A percentile compares a stretch with the other conserved stretches of the same genome.
Conservation (phyloP, 1,140 invertebrate genomes). For the Platyscapa corneri region DNA sequence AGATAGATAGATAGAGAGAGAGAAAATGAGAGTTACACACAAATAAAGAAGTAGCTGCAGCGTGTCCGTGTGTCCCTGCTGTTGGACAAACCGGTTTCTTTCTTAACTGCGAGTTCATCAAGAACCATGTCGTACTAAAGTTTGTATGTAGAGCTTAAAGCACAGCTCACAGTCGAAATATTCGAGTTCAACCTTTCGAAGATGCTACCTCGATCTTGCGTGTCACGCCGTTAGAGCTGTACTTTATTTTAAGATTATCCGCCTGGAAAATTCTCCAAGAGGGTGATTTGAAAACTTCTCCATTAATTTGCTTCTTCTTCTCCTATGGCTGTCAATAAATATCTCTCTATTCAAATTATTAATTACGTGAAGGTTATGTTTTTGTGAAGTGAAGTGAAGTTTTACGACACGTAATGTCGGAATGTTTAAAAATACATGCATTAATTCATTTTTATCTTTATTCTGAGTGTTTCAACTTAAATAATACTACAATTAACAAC, state of each 20-base stretch:
- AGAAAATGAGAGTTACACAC: not conserved
- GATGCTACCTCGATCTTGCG: not conserved
- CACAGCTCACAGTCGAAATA: not conserved
- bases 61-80: not conserved
- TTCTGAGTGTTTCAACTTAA: too few relatives aligned
- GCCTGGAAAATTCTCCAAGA: not conserved
- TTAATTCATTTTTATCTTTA: too few relatives aligned
- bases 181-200: not conserved
- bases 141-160: not conserved
- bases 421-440: too few relatives aligned
- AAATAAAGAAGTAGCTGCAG: not conserved
- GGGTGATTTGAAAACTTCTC: not conserved
- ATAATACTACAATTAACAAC: too few relatives aligned
- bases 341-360: not conserved
- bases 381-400: conserved; percentile 14
- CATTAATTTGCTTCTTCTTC: not conserved
- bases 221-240: not conserved
- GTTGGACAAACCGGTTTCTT: not conserved
- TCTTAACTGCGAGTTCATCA: not conserved
- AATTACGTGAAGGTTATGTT: not conserved
- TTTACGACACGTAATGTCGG: not conserved
- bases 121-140: not conserved
- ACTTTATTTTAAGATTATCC: not conserved
- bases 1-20: not conserved
- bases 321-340: not conserved